Base-by-base conservation (phyloP, 2,888 invertebrate genomes). In the Tenthredo distinguenda region DNA sequence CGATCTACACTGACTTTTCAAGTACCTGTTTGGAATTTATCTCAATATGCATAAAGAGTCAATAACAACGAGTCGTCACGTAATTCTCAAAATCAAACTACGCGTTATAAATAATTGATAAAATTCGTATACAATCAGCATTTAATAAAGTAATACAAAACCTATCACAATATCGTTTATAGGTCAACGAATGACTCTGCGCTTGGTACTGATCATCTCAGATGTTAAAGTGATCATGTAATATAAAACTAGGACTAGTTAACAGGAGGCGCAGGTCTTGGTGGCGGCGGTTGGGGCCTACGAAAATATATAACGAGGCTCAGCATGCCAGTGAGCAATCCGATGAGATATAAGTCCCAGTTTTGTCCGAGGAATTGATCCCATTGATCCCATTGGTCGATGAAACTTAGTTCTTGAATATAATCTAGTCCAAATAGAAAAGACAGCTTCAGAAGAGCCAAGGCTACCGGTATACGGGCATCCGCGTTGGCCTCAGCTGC, bases 271-370 rank as follows among this genome's bases (percentile, higher is more conserved):
- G 88, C 87, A 76, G 88, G 87, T 87, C 91, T 86, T 81, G 88
- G 89, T 72, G 90, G 90, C 43, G 89, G 91, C 86, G 93, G 94
- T 85, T 94, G 94, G 68, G 94, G 94, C 89, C 98, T 95, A 85
- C 98, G 95, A 90, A 97, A 96, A 93, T 98, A 98, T 88, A 98
- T 95, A 81, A 98, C 96, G 18, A 97, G 94, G 43, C 97, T 98
- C 77, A 99, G 94, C n/a, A 98, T 94, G 18, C 97, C 96, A 7
- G 97, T 96, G 43, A 99, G 94, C 74, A 96, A 94, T 34, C 98
- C 97, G 90, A 99, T 97, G 90, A 98, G 95, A 94, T 98, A 99
- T 84, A 99, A 95, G 94, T 99, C 99, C 99, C 99, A 99, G 94
- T 99, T 98, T 58, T 97, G 96, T 21, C 97, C 96, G 83, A 98